Base-by-base conservation (phyloP, 23 tunicate species). In the Clavelina lepadiformis region DNA sequence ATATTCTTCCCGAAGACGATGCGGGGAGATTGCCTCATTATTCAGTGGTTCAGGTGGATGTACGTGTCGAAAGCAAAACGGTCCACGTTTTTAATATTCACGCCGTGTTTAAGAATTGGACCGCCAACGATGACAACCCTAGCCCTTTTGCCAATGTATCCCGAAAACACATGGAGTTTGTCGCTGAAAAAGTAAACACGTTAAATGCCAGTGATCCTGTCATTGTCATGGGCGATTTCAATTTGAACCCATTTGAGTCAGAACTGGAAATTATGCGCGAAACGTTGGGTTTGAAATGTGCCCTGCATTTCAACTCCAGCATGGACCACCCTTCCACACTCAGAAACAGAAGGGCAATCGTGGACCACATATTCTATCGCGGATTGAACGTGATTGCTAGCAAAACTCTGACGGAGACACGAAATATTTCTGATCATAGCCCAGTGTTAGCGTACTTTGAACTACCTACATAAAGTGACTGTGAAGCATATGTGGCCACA, bases 31-130 rank as follows among this genome's bases (percentile, higher is more conserved):
- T 69, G 2, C 73, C 73, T 33, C 63, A 51, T 51, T 77, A 84
- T 45, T 23, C 75, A 15, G 26, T 49, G 6, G 38, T 74, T 20
- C 52, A 62, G 38, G 56, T 45, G 11, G 34, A 23, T 41, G 33
- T 47, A 13, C 34, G 22, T 0, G 19, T 54, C 21, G 6, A 11
- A 3, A 54, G 44, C 64, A 8, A 27, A 1, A 56, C 47, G 25
- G 33, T 88, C 2, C 71, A 68, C 35, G 47, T 88, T 15, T 73
- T 82, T 56, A 80, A 63, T 31, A 28, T 80, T 27, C 96, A 88
- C 56, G 87, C 78, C 2, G 96, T 79, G 28, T 88, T 49, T 47
- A 88, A 88, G 68, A 80, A 80, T 68, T 88, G 96, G 96, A 80
- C 88, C 0, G 65, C 70, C 21, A 61, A 31, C 4, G 28, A 51